A percentile compares a stretch with the other conserved stretches of the same genome.
These are phyloP conservation scores for Tipula helvola DNA, from an alignment of 2,888 invertebrate genomes.

Conservation along the genomic window DNA sequence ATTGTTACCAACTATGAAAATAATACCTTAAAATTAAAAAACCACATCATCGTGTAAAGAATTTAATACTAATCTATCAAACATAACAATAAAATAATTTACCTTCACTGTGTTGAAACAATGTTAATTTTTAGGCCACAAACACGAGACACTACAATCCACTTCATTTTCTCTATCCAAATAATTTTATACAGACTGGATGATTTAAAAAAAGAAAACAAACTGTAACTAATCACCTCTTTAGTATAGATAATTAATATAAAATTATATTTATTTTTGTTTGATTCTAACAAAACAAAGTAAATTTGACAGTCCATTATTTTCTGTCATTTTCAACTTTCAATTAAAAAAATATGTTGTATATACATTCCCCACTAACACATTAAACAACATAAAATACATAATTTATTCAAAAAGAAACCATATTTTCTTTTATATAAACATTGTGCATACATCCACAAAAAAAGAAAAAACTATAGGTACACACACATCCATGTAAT, in stretches of 20 bases:
- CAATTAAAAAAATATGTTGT: not conserved
- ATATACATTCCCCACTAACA: not conserved
- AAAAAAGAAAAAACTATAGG: not conserved
- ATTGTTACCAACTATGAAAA: no score
- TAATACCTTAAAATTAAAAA: not conserved
- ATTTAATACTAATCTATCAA: not conserved
- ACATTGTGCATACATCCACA: not conserved
- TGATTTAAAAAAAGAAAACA: not conserved
- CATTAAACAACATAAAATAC: not conserved
- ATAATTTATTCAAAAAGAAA: not conserved
- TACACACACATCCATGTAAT: not conserved
- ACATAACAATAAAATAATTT: not conserved
- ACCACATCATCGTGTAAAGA: not conserved
- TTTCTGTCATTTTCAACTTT: not conserved
- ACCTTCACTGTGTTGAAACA: not conserved
- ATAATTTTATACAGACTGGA: not conserved
- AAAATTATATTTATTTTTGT: not conserved
- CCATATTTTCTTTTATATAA: not conserved
- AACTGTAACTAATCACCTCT: not conserved
- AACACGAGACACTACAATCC: not conserved
- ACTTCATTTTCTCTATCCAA: not conserved
- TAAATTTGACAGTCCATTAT: not conserved
- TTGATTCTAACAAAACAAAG: not conserved
- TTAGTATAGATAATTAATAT: not conserved
- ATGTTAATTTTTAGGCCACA: not conserved